Base-by-base conservation (phyloP, 2,797 vertebrate species). In the Syngnathus acus region DNA sequence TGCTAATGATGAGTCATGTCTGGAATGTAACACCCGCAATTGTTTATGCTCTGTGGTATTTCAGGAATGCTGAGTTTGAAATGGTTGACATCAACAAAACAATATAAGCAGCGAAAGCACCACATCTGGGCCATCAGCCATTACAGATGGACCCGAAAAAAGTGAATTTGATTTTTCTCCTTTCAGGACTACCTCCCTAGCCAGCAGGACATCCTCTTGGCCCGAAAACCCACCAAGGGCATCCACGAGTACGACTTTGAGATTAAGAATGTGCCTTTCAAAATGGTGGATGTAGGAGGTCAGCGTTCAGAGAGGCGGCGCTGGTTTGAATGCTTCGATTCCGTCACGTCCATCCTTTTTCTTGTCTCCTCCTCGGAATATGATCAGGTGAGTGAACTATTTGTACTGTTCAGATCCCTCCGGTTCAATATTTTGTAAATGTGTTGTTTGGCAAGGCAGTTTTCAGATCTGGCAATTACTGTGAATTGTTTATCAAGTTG, bases 301-400 rank as follows among this genome's bases (percentile, higher is more conserved):
- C 97, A 99, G 71, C 85, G 97, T 53, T 99, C 97, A 0, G 95
- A 99, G 70, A 90, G 97, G 68, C 94, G 95, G 57, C 93, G 95
- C 3, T 99, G 97, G 97, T 99, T 99, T 2, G 95, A 99, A 48
- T 99, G 97, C 84, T 99, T 99, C 0, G 96, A 98, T 84, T 96
- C 96, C 0, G 95, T 99, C 80, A 99, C 97, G 0, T 98, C 97
- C 0, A 99, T 99, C 75, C 89, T 99, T 61, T 99, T 99, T 85
- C 93, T 99, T 0, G 97, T 98, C 6, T 98, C 96, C 10, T 98
- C 96, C 13, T 98, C 96, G 5, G 97, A 99, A 42, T 99, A 94
- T 0, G 97, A 99, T 87, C 97, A 99, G 86, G 88, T 89, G 74
- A 79, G 84, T 64, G 4, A 5, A 32, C 17, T 8, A 13, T 37